phyloP scores from a whole-genome alignment of 1,140 invertebrate species.

The Drosophila orena region DNA sequence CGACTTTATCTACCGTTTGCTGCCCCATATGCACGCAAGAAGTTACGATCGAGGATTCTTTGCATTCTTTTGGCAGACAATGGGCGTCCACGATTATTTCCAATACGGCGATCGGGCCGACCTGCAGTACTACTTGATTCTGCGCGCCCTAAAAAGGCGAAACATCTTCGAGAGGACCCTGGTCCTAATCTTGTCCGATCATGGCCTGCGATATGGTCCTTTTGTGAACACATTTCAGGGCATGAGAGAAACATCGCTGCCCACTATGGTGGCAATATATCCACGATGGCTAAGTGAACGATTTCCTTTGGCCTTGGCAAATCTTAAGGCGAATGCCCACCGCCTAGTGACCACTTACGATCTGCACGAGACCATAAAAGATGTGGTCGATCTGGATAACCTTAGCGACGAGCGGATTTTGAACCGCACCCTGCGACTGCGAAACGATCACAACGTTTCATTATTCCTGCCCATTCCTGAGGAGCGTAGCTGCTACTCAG shows the following conservation, averaged over 20 bases:
- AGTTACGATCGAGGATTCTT: slow-evolving; percentile 13
- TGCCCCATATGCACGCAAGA: slow-evolving; percentile 18
- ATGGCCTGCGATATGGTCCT: slow-evolving; percentile 15
- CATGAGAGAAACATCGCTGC: slow-evolving; percentile 21
- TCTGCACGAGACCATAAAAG: slow-evolving; percentile 25
- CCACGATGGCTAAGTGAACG: slow-evolving; percentile 3
- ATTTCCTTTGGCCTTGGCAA: slow-evolving; percentile 16
- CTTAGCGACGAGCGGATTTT: slow-evolving; percentile 4
- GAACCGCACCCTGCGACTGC: background rate
- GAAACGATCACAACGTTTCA: slow-evolving; percentile 16
- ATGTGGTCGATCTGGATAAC: slow-evolving; percentile 16
- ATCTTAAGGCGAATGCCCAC: slow-evolving; percentile 14
- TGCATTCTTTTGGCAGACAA: slow-evolving; percentile 31
- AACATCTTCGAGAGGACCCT: slow-evolving; percentile 2
- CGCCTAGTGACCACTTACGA: slow-evolving; percentile 23
- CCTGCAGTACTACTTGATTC: background rate
- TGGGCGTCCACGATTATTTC: slow-evolving; percentile 36
- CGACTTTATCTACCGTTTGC: slow-evolving; percentile 5
- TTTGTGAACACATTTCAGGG: slow-evolving; percentile 17
- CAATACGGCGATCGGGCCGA: slow-evolving; percentile 10
- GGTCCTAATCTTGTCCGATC: slow-evolving; percentile 23
- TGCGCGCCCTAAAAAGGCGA: background rate
- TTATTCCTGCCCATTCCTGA: slow-evolving; percentile 33
- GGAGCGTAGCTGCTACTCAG: slow-evolving; percentile 21
- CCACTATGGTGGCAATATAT: slow-evolving; percentile 16